Percentiles rank a stretch among this genome's conserved stretches.
phyloP scores from a whole-genome alignment of 2,888 invertebrate genomes.

The Pristionchus japonicus region DNA sequence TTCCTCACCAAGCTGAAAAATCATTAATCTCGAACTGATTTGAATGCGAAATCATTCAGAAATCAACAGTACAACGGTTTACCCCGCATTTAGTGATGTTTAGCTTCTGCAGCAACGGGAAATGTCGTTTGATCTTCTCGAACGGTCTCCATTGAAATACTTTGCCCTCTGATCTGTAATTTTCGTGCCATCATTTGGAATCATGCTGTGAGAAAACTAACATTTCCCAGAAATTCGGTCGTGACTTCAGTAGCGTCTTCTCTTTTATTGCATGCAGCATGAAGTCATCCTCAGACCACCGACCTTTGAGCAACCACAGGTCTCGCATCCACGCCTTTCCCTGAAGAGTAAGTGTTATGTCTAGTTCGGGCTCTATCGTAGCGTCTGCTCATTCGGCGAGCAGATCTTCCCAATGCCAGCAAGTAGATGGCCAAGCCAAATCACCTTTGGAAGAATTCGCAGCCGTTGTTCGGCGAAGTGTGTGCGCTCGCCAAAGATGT shows the following conservation, averaged over 20 bases:
- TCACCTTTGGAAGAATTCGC: conserved; percentile 1
- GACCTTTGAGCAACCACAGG: background rate
- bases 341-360: too few species aligned
- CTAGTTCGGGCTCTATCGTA: too few species aligned
- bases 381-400: too few species aligned
- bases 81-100: background rate
- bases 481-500: background rate
- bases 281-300: background rate
- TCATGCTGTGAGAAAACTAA: background rate
- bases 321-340: background rate
- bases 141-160: background rate
- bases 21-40: too few species aligned
- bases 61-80: background rate
- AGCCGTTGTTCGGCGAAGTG: background rate
- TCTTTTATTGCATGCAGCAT: background rate
- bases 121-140: background rate
- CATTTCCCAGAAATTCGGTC: background rate
- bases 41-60: too few species aligned
- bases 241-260: background rate
- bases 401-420: too few species aligned
- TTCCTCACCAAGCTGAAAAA: background rate
- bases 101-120: background rate
- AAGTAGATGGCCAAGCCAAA: too few species aligned
- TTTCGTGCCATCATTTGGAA: background rate
- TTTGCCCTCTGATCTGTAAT: background rate